Evolutionary conservation across 2,888 invertebrate genomes (phyloP), one percentile per base, ranked within the genome.

Genomic region (Charanyca ferruginea): DNA sequence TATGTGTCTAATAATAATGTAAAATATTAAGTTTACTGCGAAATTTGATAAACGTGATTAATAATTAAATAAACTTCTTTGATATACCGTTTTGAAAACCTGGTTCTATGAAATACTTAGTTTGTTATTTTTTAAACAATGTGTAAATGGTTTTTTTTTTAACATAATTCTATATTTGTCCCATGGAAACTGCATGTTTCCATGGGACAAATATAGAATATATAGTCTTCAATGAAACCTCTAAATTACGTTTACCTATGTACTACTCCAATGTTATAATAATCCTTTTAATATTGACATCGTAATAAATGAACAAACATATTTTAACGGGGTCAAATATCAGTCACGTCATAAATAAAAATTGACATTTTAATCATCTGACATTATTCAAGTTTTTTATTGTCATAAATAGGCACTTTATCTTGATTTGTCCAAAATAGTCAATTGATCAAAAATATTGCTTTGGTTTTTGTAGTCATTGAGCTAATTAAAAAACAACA

Each of bases 391-490:
- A 22, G 42, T 44, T 66, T 70, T 61, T 58, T 61, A 71, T 32
- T 73, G 54, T 63, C 60, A 72, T 53, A 23, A 13, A 28, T 49
- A 61, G 42, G 2, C 59, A 73, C 44, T 70, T 57, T 69, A 58
- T 73, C 78, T 70, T 77, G 77, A 66, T 70, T 73, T 77, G 60
- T 60, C 25, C 25, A 35, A 57, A 62, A 63, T 6, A 48, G 38
- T 63, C 52, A 35, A 67, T 41, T 53, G 53, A 51, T 67, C 54
- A 64, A 48, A 59, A 49, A 47, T 20, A 35, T 42, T 52, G 38
- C 25, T 47, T 55, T 44, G 13, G n/a, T 5, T 41, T 54, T 47
- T 68, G 23, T 38, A 45, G 58, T 23, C 16, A 52, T 11, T 13
- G 25, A 42, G 42, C 58, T 25, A 52, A 66, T 38, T 60, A 68